Evolutionary conservation across 2,888 invertebrate genomes (phyloP), one percentile per base, ranked within the genome.

Genomic region (Lymantria dispar): DNA sequence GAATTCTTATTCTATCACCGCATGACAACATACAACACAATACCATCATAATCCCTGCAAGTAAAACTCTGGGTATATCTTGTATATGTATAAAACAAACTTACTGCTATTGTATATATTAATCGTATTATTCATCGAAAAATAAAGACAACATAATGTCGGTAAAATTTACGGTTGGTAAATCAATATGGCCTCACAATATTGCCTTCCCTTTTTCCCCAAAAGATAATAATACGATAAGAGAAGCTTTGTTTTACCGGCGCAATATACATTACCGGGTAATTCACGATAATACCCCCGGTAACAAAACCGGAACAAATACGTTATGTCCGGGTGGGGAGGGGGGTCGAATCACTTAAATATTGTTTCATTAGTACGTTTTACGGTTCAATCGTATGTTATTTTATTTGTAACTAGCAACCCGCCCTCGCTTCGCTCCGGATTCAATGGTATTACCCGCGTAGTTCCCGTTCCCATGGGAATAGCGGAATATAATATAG

Each of bases 191-290:
- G 43, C 43, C 14, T 15, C 13, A 47, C 47, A 40, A 52, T 40
- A 57, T 54, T 55, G 43, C 48, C 47, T 15, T 22, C 12, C 45
- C 45, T 30, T 48, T 59, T 52, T 37, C 52, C 22, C 45, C 41
- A 43, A 44, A 22, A 52, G 52, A 60, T 60, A 40, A 64, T 50
- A 60, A 60, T 56, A 67, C 47, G 40, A 52, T 48, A 63, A 52
- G 40, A 40, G 37, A 42, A 53, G 52, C 50, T 64, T 54, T 56
- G 47, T 53, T 56, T 64, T 50, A 59, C 48, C 41, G 52, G 22
- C 13, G 12, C 31, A 45, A 56, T 60, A 64, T 50, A 46, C 54
- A 53, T 60, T 54, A 52, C 55, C 41, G 22, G 52, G 41, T 51
- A 43, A 50, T 50, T 43, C 37, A 38, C 43, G 38, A 47, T 52